phyloP scores from a whole-genome alignment of 2,113 vertebrate species.

The Tenrec ecaudatus region DNA sequence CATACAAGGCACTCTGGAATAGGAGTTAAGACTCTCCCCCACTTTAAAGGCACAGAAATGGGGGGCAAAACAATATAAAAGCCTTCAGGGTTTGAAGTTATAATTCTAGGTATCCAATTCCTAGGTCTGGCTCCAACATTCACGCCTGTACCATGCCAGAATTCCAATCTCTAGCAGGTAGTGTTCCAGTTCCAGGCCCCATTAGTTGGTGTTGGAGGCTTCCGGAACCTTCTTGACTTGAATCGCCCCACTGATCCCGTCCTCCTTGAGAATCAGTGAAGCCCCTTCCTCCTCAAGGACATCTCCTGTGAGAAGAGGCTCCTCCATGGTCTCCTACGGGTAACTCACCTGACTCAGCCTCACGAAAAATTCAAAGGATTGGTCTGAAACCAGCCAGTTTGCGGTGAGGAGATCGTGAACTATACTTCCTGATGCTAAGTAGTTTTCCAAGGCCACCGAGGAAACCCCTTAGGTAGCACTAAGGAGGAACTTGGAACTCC shows the following conservation, averaged over 20 bases:
- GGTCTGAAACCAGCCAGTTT: conserved; percentile 14
- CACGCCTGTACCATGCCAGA: background rate
- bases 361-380: background rate
- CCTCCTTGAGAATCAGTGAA: background rate
- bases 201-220: background rate
- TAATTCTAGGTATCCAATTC: background rate
- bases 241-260: conserved; percentile 11
- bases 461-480: background rate
- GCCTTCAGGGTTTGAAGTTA: background rate
- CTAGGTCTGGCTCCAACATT: background rate
- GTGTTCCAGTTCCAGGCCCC: background rate
- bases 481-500: background rate
- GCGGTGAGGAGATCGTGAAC: background rate
- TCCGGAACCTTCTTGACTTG: conserved; percentile 32
- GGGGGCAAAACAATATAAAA: conserved; percentile 20
- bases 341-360: background rate
- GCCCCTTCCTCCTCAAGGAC: rapidly evolving
- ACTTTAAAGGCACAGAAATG: conserved; percentile 19
- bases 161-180: background rate
- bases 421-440: background rate
- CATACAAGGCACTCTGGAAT: conserved; percentile 18
- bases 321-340: background rate
- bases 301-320: background rate
- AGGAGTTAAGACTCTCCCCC: conserved; percentile 5
- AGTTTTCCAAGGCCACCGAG: background rate